These are phyloP conservation scores for Odobenus rosmarus DNA, from an alignment of 2,113 vertebrate genomes.

Conservation along the genomic window DNA sequence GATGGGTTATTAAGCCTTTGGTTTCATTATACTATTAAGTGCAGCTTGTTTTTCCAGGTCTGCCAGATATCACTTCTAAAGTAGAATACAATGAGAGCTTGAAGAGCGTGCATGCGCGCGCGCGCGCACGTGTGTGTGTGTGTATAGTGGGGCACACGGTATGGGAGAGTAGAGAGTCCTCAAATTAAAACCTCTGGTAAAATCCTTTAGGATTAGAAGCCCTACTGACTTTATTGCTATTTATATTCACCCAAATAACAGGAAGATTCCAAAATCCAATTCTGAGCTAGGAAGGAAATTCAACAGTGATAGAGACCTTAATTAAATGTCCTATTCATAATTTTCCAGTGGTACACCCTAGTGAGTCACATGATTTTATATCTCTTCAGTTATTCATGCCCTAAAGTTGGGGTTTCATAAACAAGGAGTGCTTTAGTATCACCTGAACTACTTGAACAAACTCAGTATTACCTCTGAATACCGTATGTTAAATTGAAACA, in stretches of 20 bases:
- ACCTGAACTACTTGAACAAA: constrained; percentile 91
- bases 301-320: constrained; percentile 47
- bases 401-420: constrained; percentile 83
- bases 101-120: no score
- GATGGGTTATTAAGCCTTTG: constrained; percentile 75
- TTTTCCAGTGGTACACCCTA: constrained; percentile 62
- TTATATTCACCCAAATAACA: constrained; percentile 64
- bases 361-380: constrained; percentile 4
- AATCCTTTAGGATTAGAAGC: constrained; percentile 32
- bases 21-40: constrained; percentile 74
- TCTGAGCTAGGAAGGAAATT: constrained; percentile 52
- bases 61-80: constrained; percentile 61
- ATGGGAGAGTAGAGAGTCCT: neutral
- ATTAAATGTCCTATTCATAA: constrained; percentile 67
- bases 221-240: constrained; percentile 65
- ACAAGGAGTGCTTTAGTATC: constrained; percentile 93
- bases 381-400: constrained; percentile 74
- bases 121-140: no score
- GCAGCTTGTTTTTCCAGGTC: constrained; percentile 61
- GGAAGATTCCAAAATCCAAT: constrained; percentile 74
- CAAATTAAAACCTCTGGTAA: constrained; percentile 21
- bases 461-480: constrained; percentile 89
- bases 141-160: neutral
- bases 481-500: constrained; percentile 89
- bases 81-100: constrained; percentile 41